Evolutionary conservation across 2,113 vertebrate genomes (phyloP).

Genomic region (Haplotaxodon microlepis): DNA sequence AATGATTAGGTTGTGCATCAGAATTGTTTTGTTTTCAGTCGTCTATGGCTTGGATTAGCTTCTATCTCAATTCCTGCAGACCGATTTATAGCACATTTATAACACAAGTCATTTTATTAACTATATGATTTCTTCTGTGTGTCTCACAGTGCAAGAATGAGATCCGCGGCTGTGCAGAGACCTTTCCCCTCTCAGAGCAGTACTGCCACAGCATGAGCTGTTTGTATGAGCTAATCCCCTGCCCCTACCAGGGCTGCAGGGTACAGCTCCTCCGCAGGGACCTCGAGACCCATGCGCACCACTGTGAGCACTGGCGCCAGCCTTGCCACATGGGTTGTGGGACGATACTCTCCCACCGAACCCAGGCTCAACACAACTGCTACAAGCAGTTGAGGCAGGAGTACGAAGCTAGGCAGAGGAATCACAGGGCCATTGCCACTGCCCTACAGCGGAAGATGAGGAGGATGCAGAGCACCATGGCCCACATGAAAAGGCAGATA

Average conservation of each 20-base stretch:
- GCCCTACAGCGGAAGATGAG: slow-evolving; percentile 69
- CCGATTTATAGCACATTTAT: neutral
- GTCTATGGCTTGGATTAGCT: neutral
- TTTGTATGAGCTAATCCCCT: slow-evolving; percentile 65
- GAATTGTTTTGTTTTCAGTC: neutral
- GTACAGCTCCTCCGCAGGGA: slow-evolving; percentile 66
- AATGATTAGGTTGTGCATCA: neutral
- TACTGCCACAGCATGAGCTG: slow-evolving; percentile 73
- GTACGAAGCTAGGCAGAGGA: slow-evolving; percentile 57
- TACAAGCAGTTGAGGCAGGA: slow-evolving; percentile 71
- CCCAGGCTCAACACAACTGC: slow-evolving; percentile 72
- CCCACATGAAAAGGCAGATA: slow-evolving; percentile 69
- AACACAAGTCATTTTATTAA: neutral
- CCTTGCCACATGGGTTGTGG: slow-evolving; percentile 76
- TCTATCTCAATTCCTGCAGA: neutral
- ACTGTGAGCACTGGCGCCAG: slow-evolving; percentile 67
- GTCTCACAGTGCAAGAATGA: slow-evolving; percentile 75
- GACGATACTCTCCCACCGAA: slow-evolving; percentile 55
- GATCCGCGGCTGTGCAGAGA: slow-evolving; percentile 71
- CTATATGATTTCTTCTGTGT: neutral
- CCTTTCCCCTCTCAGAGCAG: slow-evolving; percentile 69
- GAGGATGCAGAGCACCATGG: slow-evolving; percentile 70
- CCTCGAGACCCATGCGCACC: slow-evolving; percentile 65
- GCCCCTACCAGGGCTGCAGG: slow-evolving; percentile 75
- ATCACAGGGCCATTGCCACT: slow-evolving; percentile 53